Evolutionary conservation across 1,140 invertebrate species (phyloP).

Genomic region (Drosophila burlai): DNA sequence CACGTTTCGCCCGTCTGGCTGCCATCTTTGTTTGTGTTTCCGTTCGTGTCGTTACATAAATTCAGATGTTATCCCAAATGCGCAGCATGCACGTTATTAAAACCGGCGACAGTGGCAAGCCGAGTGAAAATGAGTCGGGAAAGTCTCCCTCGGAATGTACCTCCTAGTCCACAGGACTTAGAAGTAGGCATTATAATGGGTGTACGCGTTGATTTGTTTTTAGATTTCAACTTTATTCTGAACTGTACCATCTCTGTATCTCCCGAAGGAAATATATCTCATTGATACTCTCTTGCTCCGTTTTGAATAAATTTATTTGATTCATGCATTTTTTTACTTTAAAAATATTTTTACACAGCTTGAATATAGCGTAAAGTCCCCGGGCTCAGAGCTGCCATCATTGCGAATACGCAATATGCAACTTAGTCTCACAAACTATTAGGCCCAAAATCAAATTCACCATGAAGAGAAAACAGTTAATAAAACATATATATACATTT

Average conservation of each 20-base stretch:
- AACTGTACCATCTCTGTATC: background rate
- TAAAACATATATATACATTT: too few species aligned
- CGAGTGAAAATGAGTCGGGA: constrained; percentile 52
- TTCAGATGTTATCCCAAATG: constrained; percentile 84
- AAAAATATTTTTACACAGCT: background rate
- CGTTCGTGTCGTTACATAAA: constrained; percentile 75
- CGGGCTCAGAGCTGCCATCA: background rate
- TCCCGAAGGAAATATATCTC: background rate
- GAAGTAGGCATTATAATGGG: background rate
- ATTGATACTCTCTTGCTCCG: background rate
- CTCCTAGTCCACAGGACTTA: background rate
- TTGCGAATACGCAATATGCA: constrained; percentile 32
- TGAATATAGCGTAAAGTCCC: background rate
- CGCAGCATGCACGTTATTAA: constrained; percentile 83
- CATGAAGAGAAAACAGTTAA: too few species aligned
- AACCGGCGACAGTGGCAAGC: constrained; percentile 46
- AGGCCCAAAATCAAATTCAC: too few species aligned
- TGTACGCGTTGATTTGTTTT: background rate
- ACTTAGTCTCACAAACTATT: too few species aligned
- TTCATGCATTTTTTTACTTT: too few species aligned
- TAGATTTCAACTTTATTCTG: background rate
- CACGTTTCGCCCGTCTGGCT: constrained; percentile 56
- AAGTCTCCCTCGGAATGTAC: background rate
- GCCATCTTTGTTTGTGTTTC: constrained; percentile 75
- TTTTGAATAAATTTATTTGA: too few species aligned